These are phyloP conservation scores for Rhea americana DNA, from an alignment of 2,113 vertebrate species.

Conservation along the genomic window DNA sequence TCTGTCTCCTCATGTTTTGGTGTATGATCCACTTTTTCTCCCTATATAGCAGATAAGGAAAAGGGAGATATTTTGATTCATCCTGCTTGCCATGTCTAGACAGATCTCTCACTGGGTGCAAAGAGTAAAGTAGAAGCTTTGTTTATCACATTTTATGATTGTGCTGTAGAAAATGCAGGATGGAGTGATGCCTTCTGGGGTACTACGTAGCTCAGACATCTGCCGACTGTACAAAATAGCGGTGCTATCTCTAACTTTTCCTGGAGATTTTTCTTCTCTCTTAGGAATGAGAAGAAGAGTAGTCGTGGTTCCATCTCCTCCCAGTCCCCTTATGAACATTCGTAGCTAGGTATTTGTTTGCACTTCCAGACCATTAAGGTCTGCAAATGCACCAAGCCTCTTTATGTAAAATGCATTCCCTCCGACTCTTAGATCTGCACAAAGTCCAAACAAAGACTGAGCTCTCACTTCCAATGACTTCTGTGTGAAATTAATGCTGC, in stretches of 20 bases:
- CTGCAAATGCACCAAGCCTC: neutral
- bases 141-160: neutral
- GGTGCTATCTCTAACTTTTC: neutral
- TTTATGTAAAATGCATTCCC: neutral
- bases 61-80: neutral
- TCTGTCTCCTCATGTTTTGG: neutral
- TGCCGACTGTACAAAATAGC: fast-evolving
- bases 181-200: neutral
- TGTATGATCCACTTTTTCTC: neutral
- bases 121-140: neutral
- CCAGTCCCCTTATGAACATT: fast-evolving
- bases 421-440: neutral
- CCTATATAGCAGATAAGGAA: neutral
- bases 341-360: neutral
- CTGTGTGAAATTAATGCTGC: neutral
- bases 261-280: neutral
- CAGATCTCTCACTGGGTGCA: neutral
- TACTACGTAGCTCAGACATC: neutral
- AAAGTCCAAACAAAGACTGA: neutral
- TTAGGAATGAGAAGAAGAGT: neutral
- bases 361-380: neutral
- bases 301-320: neutral
- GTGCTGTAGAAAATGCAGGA: fast-evolving
- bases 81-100: neutral
- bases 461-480: neutral